Conservation (phyloP, 2,888 invertebrate species). For the Seira ritae region DNA sequence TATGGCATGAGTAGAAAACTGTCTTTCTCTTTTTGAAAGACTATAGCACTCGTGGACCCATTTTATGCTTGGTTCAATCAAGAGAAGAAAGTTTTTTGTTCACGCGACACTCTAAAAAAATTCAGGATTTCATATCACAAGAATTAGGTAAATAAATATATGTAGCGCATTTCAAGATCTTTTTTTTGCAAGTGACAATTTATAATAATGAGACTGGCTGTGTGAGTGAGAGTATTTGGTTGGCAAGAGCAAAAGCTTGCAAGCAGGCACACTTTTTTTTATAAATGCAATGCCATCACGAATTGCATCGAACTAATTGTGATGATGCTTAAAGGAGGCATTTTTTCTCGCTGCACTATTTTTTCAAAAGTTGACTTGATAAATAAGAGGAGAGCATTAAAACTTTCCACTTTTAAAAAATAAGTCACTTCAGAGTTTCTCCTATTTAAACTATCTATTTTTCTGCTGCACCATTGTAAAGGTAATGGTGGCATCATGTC, state of each 20-base stretch:
- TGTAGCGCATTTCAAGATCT: conserved; percentile 42
- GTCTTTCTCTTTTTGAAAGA: conserved; percentile 17
- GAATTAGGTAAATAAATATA: conserved; percentile 58
- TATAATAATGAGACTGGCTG: conserved; percentile 16
- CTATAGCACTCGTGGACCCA: not conserved
- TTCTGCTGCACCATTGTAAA: not conserved
- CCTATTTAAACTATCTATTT: conserved; percentile 15
- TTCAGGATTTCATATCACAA: conserved; percentile 61
- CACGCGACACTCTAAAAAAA: conserved; percentile 51
- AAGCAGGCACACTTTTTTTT: not conserved
- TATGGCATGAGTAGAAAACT: conserved; percentile 29
- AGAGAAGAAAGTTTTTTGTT: conserved; percentile 52
- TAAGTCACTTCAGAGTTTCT: conserved; percentile 50
- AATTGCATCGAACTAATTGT: conserved; percentile 1
- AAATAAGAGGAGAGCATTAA: conserved; percentile 35
- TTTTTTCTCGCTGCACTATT: conserved; percentile 31
- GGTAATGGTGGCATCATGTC: not conserved
- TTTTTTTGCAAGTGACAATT: conserved; percentile 45
- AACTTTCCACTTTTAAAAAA: conserved; percentile 49
- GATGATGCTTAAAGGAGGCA: not conserved
- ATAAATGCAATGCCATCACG: not conserved
- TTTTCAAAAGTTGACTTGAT: conserved; percentile 38
- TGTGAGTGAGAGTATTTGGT: conserved; percentile 36
- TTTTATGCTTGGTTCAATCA: conserved; percentile 21
- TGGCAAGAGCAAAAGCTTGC: too few species aligned